A percentile compares a stretch with the other conserved stretches of the same genome.
These are phyloP conservation scores for Dendrocincla fuliginosa DNA, from an alignment of 2,797 vertebrate species.

Conservation along the genomic window DNA sequence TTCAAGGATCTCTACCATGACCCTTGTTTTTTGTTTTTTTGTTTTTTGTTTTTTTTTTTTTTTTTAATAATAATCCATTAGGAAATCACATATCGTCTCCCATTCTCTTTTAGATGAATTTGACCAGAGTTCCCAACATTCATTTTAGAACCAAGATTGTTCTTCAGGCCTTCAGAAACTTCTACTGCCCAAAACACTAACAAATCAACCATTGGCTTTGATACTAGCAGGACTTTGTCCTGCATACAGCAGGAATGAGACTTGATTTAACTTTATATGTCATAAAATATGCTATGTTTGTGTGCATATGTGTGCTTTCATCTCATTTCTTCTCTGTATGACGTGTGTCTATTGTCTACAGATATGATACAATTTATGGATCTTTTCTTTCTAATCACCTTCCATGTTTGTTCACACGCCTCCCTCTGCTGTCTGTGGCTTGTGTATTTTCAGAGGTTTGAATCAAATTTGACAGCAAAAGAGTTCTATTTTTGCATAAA, in stretches of 20 bases:
- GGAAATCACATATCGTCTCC: background rate
- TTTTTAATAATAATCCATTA: background rate
- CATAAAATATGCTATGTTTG: background rate
- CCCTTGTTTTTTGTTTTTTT: background rate
- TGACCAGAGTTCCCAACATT: background rate
- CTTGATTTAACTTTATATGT: background rate
- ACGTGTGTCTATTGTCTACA: background rate
- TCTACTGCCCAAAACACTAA: background rate
- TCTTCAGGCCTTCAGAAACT: background rate
- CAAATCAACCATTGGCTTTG: background rate
- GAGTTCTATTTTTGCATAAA: background rate
- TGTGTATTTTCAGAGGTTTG: background rate
- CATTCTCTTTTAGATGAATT: background rate
- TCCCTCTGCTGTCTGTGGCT: background rate
- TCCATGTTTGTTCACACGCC: accelerated
- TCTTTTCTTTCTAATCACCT: background rate
- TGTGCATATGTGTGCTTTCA: background rate
- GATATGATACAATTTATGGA: accelerated
- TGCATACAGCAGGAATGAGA: background rate
- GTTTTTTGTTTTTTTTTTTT: background rate
- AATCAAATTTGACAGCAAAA: background rate
- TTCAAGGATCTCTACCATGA: background rate
- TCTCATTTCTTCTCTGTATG: background rate
- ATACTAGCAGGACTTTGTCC: background rate
- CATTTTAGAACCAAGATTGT: background rate